Evolutionary conservation across 2,113 vertebrate species (phyloP).

Genomic region (Elgaria multicarinata): DNA sequence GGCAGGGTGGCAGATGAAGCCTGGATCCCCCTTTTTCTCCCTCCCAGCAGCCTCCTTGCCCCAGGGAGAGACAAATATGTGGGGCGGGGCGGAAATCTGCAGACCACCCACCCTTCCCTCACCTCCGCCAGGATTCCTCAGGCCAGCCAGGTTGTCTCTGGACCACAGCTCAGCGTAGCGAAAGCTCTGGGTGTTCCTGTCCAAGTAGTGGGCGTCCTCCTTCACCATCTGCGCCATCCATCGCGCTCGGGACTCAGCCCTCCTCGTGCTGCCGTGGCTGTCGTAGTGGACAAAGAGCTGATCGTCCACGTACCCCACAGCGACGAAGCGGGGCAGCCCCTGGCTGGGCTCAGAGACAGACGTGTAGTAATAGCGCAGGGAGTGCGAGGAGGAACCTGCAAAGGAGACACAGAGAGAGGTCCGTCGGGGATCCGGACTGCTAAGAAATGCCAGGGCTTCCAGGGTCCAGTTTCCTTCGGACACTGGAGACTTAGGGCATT

Average conservation of each 20-base stretch:
- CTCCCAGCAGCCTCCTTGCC: no score
- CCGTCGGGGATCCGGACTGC: no score
- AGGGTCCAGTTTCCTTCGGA: no score
- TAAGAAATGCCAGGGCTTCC: no score
- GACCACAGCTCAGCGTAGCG: rapidly evolving
- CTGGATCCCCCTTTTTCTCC: no score
- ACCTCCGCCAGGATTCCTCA: not conserved
- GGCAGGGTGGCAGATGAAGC: no score
- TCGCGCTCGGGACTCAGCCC: not conserved
- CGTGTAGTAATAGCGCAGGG: conserved; percentile 24
- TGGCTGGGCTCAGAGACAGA: not conserved
- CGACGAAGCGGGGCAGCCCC: not conserved
- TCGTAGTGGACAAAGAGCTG: not conserved
- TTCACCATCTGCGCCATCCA: conserved; percentile 6
- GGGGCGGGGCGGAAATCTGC: no score
- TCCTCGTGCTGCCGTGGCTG: conserved; percentile 18
- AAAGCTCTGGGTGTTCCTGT: rapidly evolving
- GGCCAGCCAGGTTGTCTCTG: rapidly evolving
- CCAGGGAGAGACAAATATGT: no score
- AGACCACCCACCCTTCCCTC: not conserved
- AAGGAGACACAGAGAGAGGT: not conserved
- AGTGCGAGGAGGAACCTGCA: not conserved
- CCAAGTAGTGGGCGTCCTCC: conserved; percentile 1
- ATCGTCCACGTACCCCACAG: conserved; percentile 41
- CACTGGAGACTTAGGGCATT: no score